Evolutionary conservation across 1,140 invertebrate genomes (phyloP).

Genomic region (Lordiphosa clarofinis): DNA sequence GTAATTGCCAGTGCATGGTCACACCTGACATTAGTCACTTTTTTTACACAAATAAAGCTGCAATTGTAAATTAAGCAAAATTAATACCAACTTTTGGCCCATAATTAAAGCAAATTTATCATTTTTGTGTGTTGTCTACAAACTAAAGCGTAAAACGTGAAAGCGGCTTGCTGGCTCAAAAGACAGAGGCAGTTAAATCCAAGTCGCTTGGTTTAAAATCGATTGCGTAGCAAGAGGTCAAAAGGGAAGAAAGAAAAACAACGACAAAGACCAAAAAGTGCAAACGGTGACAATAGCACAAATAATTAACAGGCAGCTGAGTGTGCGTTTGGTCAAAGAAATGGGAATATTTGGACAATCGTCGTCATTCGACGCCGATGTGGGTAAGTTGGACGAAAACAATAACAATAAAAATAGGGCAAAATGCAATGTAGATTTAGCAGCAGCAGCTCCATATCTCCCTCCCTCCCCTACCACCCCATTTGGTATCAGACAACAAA

Average conservation of each 20-base stretch:
- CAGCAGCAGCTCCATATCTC: background rate
- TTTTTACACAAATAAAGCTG: conserved; percentile 60
- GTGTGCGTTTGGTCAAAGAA: conserved; percentile 32
- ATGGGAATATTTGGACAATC: conserved; percentile 86
- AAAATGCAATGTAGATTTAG: conserved; percentile 11
- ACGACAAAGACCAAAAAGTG: conserved; percentile 38
- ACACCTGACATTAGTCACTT: conserved; percentile 61
- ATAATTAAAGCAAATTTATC: conserved; percentile 25
- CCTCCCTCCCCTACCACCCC: background rate
- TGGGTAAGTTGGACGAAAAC: conserved; percentile 82
- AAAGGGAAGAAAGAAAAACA: conserved; percentile 23
- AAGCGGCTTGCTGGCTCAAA: background rate
- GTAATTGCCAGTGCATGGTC: conserved; percentile 7
- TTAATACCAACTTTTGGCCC: conserved; percentile 11
- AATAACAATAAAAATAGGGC: conserved; percentile 7
- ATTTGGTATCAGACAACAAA: conserved; percentile 36
- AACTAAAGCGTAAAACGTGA: background rate
- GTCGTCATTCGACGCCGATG: conserved; percentile 87
- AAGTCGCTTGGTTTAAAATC: conserved; percentile 41
- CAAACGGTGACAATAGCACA: conserved; percentile 23
- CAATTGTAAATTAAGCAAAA: conserved; percentile 45
- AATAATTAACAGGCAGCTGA: conserved; percentile 38
- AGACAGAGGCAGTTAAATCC: background rate
- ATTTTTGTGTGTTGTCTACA: background rate
- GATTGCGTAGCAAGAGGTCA: conserved; percentile 36